A percentile compares a stretch with the other conserved stretches of the same genome.
These are phyloP conservation scores for Sialia sialis DNA, from an alignment of 2,113 vertebrate species.

Conservation along the genomic window DNA sequence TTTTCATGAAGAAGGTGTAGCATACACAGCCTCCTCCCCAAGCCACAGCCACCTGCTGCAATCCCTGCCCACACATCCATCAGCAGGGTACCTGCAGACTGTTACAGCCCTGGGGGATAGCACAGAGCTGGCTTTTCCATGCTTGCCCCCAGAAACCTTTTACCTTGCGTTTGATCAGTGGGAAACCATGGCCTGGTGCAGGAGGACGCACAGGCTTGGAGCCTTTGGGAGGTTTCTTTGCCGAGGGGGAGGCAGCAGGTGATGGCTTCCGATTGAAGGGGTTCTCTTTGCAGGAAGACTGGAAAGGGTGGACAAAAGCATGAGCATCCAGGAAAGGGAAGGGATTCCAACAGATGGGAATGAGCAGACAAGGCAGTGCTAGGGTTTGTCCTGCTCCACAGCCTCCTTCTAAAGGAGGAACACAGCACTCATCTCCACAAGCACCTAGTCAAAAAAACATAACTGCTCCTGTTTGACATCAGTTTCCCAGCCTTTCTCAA, in stretches of 20 bases:
- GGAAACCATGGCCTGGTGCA: conserved; percentile 87
- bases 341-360: neutral
- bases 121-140: neutral
- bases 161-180: conserved; percentile 94
- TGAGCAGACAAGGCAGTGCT: neutral
- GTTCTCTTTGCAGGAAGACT: conserved; percentile 88
- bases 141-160: neutral
- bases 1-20: neutral
- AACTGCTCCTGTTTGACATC: neutral
- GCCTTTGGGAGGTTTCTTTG: conserved; percentile 79
- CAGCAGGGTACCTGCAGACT: neutral
- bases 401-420: neutral
- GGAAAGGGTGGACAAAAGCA: neutral
- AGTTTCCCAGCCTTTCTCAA: neutral
- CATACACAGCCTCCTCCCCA: neutral
- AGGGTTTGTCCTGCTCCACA: neutral
- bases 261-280: conserved; percentile 90
- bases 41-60: neutral
- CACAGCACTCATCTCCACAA: neutral
- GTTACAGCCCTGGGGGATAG: neutral
- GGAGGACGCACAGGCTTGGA: conserved; percentile 75
- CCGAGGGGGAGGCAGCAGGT: conserved; percentile 65
- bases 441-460: neutral
- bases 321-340: neutral
- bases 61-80: neutral